These are phyloP conservation scores for Leucosticte australis DNA, from an alignment of 2,113 vertebrate species.

Conservation along the genomic window DNA sequence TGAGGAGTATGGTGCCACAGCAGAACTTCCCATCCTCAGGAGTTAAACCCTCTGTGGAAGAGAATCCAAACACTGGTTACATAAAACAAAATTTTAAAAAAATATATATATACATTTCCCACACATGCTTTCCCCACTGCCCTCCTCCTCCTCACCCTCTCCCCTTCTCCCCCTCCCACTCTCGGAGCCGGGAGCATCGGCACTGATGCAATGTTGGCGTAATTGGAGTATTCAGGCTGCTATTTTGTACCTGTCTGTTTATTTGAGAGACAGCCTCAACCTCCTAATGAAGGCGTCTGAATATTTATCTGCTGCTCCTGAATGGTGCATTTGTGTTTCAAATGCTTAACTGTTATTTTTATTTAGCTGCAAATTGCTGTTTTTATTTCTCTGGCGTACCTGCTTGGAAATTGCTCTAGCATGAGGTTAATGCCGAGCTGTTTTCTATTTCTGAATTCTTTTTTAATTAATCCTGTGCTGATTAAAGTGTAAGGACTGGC, in stretches of 20 bases:
- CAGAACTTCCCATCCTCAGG: not conserved
- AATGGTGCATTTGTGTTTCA: conserved; percentile 30
- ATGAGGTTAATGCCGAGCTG: not conserved
- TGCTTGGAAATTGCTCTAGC: not conserved
- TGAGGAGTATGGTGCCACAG: rapidly evolving
- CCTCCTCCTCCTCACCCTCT: not conserved
- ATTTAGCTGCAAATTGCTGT: conserved; percentile 57
- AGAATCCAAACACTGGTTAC: not conserved
- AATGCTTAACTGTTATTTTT: conserved; percentile 59
- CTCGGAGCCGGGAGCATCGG: not conserved
- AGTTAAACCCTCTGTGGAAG: not conserved
- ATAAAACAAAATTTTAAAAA: not conserved
- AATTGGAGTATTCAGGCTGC: not conserved
- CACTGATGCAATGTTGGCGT: not conserved
- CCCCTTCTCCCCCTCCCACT: not conserved
- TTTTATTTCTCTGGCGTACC: not conserved
- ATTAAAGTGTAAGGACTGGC: not conserved
- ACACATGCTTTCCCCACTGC: not conserved
- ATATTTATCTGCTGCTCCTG: conserved; percentile 31
- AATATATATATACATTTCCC: not conserved
- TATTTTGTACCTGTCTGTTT: conserved; percentile 32
- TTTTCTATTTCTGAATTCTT: not conserved
- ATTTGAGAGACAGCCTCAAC: conserved; percentile 25
- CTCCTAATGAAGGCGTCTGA: not conserved
- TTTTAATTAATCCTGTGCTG: conserved; percentile 4